Evolutionary conservation across 2,888 invertebrate genomes (phyloP), one percentile per base, ranked within the genome.

Genomic region (Drosophila siamana): DNA sequence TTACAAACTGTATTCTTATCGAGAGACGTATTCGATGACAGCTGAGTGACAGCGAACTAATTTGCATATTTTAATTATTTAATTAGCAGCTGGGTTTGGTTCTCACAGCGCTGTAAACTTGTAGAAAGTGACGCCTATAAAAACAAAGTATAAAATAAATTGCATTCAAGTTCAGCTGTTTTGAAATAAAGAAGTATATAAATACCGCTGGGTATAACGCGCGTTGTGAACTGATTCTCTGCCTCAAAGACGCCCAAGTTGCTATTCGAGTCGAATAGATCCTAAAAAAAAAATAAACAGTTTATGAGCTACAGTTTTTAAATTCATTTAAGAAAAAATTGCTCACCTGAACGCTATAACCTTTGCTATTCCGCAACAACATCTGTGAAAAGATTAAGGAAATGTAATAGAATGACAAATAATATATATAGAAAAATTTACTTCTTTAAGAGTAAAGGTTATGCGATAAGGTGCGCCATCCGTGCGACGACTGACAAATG

Each of bases 381-480:
- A 93, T 69, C 38, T 91, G 15, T 5, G 7, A 2, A 38, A 38
- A 36, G 8, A 1, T 3, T 3, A 36, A 44, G 2, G 16, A n/a
- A 48, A 19, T 16, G 11, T 15, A 43, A 40, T 33, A 11, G 4
- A n/a, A n/a, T n/a, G 2, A 33, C 11, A 13, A 24, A n/a, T 7
- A 13, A 15, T 8, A 16, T 36, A 9, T n/a, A 30, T 40, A 8
- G n/a, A 24, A 1, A 33, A n/a, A 26, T 4, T 54, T 61, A 74
- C 74, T 16, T 74, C 90, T 24, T 86, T 80, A 0, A 93, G 70
- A 6, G 82, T 78, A 36, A 90, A 78, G 4, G 73, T 80, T 19
- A 92, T 76, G 7, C 86, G 56, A 62, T 89, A 91, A 1, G 93
- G 93, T 13, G 90, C 83, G 9, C 93, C 93, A 81, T 93, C 93